Evolutionary conservation across 2,797 vertebrate genomes (phyloP), one percentile per base, ranked within the genome.

Genomic region (Fistularia tabacaria): DNA sequence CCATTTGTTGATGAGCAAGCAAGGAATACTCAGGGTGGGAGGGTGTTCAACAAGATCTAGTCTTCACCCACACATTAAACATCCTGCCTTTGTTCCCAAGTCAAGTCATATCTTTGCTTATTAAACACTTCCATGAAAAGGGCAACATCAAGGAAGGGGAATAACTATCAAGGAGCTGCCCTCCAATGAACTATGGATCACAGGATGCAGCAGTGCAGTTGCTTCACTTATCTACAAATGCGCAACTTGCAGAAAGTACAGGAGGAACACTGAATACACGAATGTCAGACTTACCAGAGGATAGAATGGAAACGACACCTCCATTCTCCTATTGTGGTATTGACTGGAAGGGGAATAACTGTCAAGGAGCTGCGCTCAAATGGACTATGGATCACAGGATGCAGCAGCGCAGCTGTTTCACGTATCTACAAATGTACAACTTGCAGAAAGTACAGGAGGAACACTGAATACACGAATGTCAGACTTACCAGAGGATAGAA

Each of bases 1-100:
- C 25, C 39, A 38, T 39, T 53, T 51, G 1, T 73, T 71, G 9
- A 0, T 79, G 1, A 54, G 76, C 40, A 40, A 64, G 1, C 3
- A 59, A 3, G 49, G 37, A 10, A 25, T 75, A 2, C 54, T 75
- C 6, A 57, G 61, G n/a, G 63, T 82, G 11, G 68, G 57, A 61
- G 73, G 65, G 12, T 3, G 46, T 0, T 50, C 75, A 7, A 47
- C 38, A 3, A 46, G 49, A 7, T 38, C 51, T 7, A 6, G 8
- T 0, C 45, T 76, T 3, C 67, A 76, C 10, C 57, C 65, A 8
- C 57, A 71, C 14, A 14, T 75, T 1, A 75, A 65, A 5, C 64
- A 80, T 51, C 68, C 70, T 36, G 68, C 40, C 3, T 59, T 73
- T 3, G 4, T 81, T 1, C 65, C 63, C 25, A 74, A 54, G 36